These are phyloP conservation scores for Pavo muticus DNA, from an alignment of 2,113 vertebrate genomes.

Conservation along the genomic window DNA sequence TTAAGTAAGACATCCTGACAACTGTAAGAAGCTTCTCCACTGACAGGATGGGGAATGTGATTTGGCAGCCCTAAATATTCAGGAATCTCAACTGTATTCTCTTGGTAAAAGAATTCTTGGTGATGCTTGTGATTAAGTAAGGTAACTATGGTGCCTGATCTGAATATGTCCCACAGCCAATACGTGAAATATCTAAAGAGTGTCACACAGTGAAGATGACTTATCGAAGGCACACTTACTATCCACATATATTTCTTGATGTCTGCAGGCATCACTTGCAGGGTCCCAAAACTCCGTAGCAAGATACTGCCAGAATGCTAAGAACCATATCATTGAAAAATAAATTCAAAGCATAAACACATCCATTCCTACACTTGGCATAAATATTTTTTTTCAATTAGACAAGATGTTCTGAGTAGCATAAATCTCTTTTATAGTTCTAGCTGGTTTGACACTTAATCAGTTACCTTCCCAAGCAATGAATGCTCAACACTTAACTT, in stretches of 20 bases:
- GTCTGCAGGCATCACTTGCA: background rate
- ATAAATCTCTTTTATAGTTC: constrained; percentile 65
- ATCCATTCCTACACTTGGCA: constrained; percentile 5
- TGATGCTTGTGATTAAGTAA: background rate
- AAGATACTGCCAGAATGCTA: background rate
- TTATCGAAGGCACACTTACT: background rate
- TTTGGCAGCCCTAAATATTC: background rate
- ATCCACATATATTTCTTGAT: background rate
- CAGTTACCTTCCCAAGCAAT: constrained; percentile 1
- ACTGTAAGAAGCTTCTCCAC: background rate
- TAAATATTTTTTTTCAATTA: constrained; percentile 49
- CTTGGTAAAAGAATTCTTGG: background rate
- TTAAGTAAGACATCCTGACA: background rate
- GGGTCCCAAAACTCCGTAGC: background rate
- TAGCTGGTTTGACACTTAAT: constrained; percentile 64
- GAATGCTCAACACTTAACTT: constrained; percentile 66
- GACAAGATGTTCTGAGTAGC: constrained; percentile 36
- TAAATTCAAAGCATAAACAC: constrained; percentile 34
- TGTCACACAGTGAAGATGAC: background rate
- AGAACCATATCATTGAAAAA: constrained; percentile 3
- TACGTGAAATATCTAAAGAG: background rate
- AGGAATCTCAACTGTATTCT: background rate
- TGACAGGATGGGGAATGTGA: background rate
- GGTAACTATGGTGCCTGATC: background rate
- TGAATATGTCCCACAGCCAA: background rate